Base-by-base conservation (phyloP, 2,888 invertebrate genomes). In the Temnothorax unifasciatus region DNA sequence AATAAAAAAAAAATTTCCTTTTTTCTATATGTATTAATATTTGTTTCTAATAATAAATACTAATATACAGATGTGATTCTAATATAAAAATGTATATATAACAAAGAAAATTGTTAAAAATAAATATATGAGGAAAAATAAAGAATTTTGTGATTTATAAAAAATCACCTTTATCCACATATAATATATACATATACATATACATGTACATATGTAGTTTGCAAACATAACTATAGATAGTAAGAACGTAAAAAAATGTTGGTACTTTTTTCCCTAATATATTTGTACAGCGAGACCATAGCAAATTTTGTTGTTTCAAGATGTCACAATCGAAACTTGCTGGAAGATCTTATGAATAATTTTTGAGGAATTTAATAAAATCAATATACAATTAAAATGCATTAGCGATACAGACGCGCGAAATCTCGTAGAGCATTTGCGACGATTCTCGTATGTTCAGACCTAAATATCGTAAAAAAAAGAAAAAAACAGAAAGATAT, bases 351-450 rank as follows among this genome's bases (percentile, higher is more conserved):
- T 84, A 79, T 69, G 74, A 38, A 63, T 79, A 85, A 50, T 85
- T 88, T 85, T 74, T 66, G 34, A 47, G 44, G 57, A 63, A 64
- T 64, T 84, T 68, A 71, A 44, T 73, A 64, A 18, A 44, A n/a
- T 73, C 69, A 84, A 69, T 89, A 47, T 71, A 84, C 38, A 76
- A 21, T 75, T 64, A 64, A 84, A 81, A 84, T 76, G 81, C 73
- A 85, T 96, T 96, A 99, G 96, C 98, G 98, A 95, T 97, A 99
- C 76, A 99, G 96, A 91, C 98, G 96, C 75, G 98, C 97, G 94
- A 99, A 98, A 93, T 98, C 98, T 93, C 97, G 97, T 73, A 99
- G 95, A 83, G 98, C 96, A 92, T 97, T 96, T 6, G 97, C 97
- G 92, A 98, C 96, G 86, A 97, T 96, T 95, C 98, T 98, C 86